Percentiles rank a stretch among this genome's conserved stretches.
These are phyloP conservation scores for Ormyrus pomaceus DNA, from an alignment of 2,888 invertebrate species.

Conservation along the genomic window DNA sequence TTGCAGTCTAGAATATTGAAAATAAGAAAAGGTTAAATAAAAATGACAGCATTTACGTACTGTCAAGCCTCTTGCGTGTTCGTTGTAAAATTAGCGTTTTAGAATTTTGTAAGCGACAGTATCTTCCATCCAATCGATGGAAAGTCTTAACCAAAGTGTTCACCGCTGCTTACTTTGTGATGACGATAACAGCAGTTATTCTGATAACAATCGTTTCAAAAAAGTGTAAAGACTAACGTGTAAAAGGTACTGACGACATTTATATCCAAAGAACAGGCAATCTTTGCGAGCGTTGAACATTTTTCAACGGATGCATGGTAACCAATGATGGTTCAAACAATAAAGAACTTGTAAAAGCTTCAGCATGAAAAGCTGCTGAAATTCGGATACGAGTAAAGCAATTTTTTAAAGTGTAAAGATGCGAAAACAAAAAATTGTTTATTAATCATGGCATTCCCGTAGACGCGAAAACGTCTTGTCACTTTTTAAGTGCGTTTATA, in stretches of 20 bases:
- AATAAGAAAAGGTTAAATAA: conserved; percentile 35
- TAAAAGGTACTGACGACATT: conserved; percentile 50
- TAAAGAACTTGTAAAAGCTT: conserved; percentile 27
- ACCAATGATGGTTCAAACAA: conserved; percentile 36
- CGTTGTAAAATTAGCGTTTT: conserved; percentile 59
- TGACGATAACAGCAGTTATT: conserved; percentile 61
- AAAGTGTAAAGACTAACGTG: conserved; percentile 33
- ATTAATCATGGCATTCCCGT: conserved; percentile 58
- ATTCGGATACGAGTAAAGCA: conserved; percentile 22
- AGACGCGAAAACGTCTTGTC: conserved; percentile 56
- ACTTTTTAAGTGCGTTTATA: conserved; percentile 56
- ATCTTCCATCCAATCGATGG: conserved; percentile 63
- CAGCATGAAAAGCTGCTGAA: conserved; percentile 1
- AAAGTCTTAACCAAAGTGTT: conserved; percentile 69
- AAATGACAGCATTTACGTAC: conserved; percentile 46
- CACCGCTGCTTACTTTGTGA: conserved; percentile 66
- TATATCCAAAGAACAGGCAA: conserved; percentile 54
- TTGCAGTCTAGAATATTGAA: conserved; percentile 25
- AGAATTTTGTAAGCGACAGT: conserved; percentile 64
- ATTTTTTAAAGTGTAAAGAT: conserved; percentile 51
- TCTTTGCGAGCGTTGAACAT: conserved; percentile 58
- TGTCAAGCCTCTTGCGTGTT: conserved; percentile 60
- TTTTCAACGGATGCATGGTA: conserved; percentile 58
- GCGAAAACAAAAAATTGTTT: conserved; percentile 49
- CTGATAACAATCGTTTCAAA: conserved; percentile 52